These are phyloP conservation scores for Lepus timidus DNA, from an alignment of 2,113 vertebrate genomes.

Conservation along the genomic window DNA sequence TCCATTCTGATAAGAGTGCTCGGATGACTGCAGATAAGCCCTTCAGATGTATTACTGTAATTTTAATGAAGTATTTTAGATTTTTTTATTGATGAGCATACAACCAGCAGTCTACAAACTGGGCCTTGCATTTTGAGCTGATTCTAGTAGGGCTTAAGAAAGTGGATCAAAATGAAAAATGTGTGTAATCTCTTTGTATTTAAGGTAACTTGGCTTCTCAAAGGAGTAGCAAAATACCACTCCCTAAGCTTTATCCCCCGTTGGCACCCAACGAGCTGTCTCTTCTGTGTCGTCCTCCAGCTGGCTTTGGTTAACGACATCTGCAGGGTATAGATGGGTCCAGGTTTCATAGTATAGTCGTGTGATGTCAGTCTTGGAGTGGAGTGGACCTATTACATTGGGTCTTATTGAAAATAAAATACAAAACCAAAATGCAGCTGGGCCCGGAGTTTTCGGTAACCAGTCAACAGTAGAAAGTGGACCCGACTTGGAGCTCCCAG, in stretches of 20 bases:
- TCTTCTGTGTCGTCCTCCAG: background rate
- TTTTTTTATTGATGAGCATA: background rate
- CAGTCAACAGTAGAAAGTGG: background rate
- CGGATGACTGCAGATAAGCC: background rate
- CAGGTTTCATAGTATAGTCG: background rate
- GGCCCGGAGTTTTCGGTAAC: background rate
- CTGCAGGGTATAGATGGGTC: background rate
- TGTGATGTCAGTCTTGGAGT: background rate
- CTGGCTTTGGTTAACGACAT: background rate
- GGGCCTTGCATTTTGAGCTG: background rate
- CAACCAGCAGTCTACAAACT: too few species aligned
- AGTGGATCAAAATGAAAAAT: background rate
- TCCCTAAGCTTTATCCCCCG: background rate
- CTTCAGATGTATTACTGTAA: background rate
- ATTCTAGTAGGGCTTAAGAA: background rate
- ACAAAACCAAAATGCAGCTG: background rate
- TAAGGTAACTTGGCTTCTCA: background rate
- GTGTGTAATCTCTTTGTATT: background rate
- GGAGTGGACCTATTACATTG: background rate
- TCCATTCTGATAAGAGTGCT: background rate
- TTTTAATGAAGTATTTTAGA: constrained; percentile 1
- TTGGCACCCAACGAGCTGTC: background rate
- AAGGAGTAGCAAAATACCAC: background rate
- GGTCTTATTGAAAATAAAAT: background rate
- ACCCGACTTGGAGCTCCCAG: background rate